Conservation (phyloP, 2,888 invertebrate species). For the Lithophane semibrunnea region DNA sequence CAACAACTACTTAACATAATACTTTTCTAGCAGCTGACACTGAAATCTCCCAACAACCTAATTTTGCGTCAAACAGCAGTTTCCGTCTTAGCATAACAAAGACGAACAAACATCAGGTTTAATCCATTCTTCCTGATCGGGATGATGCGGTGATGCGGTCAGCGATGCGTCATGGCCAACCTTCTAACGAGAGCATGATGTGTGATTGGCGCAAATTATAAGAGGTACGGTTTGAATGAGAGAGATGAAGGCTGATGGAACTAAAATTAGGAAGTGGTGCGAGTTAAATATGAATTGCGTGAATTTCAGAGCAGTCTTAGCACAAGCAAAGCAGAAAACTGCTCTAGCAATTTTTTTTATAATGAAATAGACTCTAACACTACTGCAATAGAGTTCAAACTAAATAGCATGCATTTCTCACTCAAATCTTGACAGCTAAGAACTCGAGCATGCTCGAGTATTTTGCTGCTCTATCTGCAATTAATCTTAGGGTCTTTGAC, state of each 20-base stretch:
- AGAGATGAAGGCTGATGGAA: neutral
- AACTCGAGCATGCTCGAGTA: neutral
- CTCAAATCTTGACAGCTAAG: neutral
- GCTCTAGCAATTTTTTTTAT: no score
- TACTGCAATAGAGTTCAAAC: no score
- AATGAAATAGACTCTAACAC: no score
- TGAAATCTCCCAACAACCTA: slow-evolving; percentile 60
- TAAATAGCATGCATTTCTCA: no score
- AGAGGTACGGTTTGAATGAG: slow-evolving; percentile 23
- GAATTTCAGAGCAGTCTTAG: no score
- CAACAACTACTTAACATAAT: slow-evolving; percentile 39
- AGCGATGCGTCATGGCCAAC: slow-evolving; percentile 76
- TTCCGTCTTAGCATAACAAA: slow-evolving; percentile 66
- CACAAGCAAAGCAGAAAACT: no score
- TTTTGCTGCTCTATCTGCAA: neutral
- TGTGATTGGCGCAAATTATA: slow-evolving; percentile 55
- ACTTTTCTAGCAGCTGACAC: slow-evolving; percentile 48
- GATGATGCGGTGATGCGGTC: slow-evolving; percentile 81
- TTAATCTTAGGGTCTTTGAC: neutral
- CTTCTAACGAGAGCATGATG: slow-evolving; percentile 67
- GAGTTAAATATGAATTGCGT: neutral
- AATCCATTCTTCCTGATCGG: slow-evolving; percentile 83
- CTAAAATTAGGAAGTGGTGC: neutral
- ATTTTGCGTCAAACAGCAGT: slow-evolving; percentile 59
- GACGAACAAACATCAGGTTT: slow-evolving; percentile 67